Evolutionary conservation across 2,113 vertebrate species (phyloP).

Genomic region (Thamnophis sirtalis): DNA sequence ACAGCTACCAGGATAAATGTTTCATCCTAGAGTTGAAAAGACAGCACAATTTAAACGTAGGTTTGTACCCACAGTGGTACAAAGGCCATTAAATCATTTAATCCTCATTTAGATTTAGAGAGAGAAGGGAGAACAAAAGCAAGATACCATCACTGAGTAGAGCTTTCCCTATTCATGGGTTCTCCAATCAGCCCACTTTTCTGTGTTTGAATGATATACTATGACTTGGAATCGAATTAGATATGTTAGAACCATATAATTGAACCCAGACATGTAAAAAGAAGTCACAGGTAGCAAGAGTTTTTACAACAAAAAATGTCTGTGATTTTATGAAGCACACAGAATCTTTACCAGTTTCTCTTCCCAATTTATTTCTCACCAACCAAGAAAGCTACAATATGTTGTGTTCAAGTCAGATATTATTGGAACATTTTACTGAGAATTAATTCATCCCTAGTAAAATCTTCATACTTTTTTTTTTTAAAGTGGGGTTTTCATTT

Average conservation of each 20-base stretch:
- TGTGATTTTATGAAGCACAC: not conserved
- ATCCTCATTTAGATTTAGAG: not conserved
- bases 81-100: not conserved
- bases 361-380: not conserved
- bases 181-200: not conserved
- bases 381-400: not conserved
- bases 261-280: not conserved
- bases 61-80: not conserved
- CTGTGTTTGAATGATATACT: not conserved
- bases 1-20: not conserved
- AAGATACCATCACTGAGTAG: not conserved
- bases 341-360: not conserved
- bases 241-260: not conserved
- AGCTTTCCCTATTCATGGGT: not conserved
- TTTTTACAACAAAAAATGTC: not conserved
- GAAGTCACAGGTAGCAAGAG: not conserved
- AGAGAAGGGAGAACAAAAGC: not conserved
- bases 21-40: not conserved
- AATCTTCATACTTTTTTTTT: too few species aligned
- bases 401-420: not conserved
- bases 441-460: too few species aligned
- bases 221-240: not conserved
- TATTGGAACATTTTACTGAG: not conserved
- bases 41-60: not conserved
- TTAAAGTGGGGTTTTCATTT: too few species aligned